A percentile compares a stretch with the other conserved stretches of the same genome.
Evolutionary conservation across 2,113 vertebrate genomes (phyloP).

Genomic region (Neodontobutis hainanensis): DNA sequence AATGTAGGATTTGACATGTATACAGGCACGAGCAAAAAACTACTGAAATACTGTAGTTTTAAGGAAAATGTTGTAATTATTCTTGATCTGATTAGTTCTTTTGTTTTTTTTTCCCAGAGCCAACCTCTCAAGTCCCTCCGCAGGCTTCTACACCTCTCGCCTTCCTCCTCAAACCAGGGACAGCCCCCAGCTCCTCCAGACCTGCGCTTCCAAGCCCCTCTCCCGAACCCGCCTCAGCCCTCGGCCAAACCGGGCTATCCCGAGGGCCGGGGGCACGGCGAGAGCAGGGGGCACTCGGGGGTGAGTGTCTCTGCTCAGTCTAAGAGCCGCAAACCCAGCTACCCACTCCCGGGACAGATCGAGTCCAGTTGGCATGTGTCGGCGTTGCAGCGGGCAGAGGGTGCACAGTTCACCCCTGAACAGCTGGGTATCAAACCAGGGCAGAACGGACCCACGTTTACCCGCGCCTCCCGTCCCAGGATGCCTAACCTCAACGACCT

Average conservation of each 20-base stretch:
- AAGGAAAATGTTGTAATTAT: neutral
- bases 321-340: slow-evolving; percentile 85
- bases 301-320: slow-evolving; percentile 81
- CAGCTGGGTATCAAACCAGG: slow-evolving; percentile 93
- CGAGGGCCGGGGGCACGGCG: slow-evolving; percentile 67
- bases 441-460: slow-evolving; percentile 93
- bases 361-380: slow-evolving; percentile 94
- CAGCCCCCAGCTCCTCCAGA: slow-evolving; percentile 82
- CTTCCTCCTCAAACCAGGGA: slow-evolving; percentile 86
- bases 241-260: slow-evolving; percentile 84
- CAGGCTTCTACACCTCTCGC: slow-evolving; percentile 92
- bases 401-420: slow-evolving; percentile 87
- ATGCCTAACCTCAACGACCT: slow-evolving; percentile 98
- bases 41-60: too few species aligned
- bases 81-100: neutral
- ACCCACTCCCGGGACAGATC: slow-evolving; percentile 91
- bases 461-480: slow-evolving; percentile 87
- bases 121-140: slow-evolving; percentile 96
- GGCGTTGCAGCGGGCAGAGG: slow-evolving; percentile 86
- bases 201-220: slow-evolving; percentile 89
- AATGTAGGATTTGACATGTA: too few species aligned
- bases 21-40: too few species aligned
- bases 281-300: slow-evolving; percentile 75
- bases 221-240: slow-evolving; percentile 81
- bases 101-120: slow-evolving; percentile 78